A percentile compares a stretch with the other conserved stretches of the same genome.
phyloP scores from a whole-genome alignment of 2,797 vertebrate genomes.

The Eupleurogrammus muticus region DNA sequence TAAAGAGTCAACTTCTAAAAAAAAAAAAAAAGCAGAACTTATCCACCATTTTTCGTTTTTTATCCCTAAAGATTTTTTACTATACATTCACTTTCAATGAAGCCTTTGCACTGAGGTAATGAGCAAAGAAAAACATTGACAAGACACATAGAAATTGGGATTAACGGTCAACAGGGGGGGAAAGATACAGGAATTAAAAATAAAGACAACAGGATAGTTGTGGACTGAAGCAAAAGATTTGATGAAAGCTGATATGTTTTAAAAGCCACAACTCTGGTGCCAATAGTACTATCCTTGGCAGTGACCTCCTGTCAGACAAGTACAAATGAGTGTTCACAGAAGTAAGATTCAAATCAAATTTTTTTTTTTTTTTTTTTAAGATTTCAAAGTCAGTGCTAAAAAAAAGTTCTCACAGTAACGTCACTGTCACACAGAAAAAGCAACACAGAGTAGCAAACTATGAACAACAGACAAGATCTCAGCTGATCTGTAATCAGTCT shows the following conservation, averaged over 20 bases:
- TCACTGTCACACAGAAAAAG: slow-evolving; percentile 56
- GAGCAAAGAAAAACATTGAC: slow-evolving; percentile 56
- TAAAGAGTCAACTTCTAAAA: slow-evolving; percentile 50
- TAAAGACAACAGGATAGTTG: background rate
- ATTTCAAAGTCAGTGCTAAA: slow-evolving; percentile 59
- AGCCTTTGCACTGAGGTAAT: slow-evolving; percentile 47
- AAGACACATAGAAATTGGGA: slow-evolving; percentile 41
- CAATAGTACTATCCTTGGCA: slow-evolving; percentile 22
- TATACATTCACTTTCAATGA: slow-evolving; percentile 74
- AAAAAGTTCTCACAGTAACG: slow-evolving; percentile 69
- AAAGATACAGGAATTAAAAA: slow-evolving; percentile 3
- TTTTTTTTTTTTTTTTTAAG: slow-evolving; percentile 1
- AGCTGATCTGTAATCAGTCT: slow-evolving; percentile 36
- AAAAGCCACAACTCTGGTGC: slow-evolving; percentile 52
- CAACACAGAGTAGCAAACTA: slow-evolving; percentile 37
- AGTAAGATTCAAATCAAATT: slow-evolving; percentile 50
- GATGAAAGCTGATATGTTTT: slow-evolving; percentile 55
- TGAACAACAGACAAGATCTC: slow-evolving; percentile 31
- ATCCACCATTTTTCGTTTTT: slow-evolving; percentile 19
- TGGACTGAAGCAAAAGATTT: slow-evolving; percentile 7
- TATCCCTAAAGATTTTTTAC: slow-evolving; percentile 37
- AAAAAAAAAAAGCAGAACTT: slow-evolving; percentile 36
- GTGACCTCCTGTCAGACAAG: slow-evolving; percentile 21
- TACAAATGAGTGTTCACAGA: slow-evolving; percentile 37
- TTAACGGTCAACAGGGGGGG: background rate